A percentile compares a stretch with the other conserved stretches of the same genome.
Conservation (phyloP, 2,113 vertebrate genomes). For the Albula glossodonta region DNA sequence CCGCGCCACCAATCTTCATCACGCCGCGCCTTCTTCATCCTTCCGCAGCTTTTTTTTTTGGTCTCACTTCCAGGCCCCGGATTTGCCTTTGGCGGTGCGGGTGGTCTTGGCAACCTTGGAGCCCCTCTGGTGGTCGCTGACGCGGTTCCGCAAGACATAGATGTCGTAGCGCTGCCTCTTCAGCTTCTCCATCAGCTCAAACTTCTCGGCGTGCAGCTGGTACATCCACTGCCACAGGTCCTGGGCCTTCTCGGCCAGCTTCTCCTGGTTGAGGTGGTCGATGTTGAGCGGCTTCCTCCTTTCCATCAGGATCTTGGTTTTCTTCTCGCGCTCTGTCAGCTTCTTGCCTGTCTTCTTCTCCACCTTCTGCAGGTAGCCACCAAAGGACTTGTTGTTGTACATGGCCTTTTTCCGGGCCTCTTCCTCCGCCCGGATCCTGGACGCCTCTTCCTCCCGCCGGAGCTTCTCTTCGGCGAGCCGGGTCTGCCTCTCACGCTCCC, state of each 20-base stretch:
- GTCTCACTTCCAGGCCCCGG: conserved; percentile 68
- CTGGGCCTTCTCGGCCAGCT: conserved; percentile 81
- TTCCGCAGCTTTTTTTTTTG: neutral
- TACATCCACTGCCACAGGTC: conserved; percentile 87
- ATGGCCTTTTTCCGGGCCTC: conserved; percentile 92
- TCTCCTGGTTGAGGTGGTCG: conserved; percentile 75
- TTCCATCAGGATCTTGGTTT: conserved; percentile 72
- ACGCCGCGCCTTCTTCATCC: neutral
- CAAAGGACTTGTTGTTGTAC: conserved; percentile 81
- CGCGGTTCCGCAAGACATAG: conserved; percentile 86
- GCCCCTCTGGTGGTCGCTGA: conserved; percentile 89
- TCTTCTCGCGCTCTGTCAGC: conserved; percentile 75
- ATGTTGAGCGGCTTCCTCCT: conserved; percentile 73
- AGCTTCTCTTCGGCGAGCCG: conserved; percentile 83
- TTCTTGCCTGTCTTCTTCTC: conserved; percentile 76
- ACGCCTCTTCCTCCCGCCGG: conserved; percentile 88
- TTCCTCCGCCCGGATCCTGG: conserved; percentile 81
- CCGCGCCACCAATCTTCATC: too few species aligned
- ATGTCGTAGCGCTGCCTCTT: conserved; percentile 96
- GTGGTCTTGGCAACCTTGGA: conserved; percentile 74
- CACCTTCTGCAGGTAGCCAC: conserved; percentile 71
- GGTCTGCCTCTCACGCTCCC: conserved; percentile 84
- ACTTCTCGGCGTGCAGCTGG: conserved; percentile 89
- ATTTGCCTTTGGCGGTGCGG: conserved; percentile 61
- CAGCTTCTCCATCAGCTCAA: conserved; percentile 88